Conservation (phyloP, 2,797 vertebrate species). For the Acrossocheilus wenchowensis region DNA sequence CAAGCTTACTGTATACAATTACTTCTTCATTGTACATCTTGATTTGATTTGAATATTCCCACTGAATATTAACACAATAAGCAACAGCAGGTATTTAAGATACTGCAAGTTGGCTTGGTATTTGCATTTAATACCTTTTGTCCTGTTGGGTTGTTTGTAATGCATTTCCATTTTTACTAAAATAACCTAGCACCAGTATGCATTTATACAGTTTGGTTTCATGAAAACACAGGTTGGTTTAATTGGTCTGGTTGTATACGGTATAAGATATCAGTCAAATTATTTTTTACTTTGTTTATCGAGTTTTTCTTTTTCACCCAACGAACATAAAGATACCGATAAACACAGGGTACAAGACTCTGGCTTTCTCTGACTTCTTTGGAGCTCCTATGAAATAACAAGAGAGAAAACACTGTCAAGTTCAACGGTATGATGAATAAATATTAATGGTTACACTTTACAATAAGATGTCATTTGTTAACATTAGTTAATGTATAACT, state of each 20-base stretch:
- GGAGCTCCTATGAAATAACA: too few species aligned
- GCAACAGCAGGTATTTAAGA: not conserved
- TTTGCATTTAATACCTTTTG: not conserved
- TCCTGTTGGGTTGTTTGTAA: not conserved
- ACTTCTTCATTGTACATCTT: not conserved
- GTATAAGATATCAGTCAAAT: too few species aligned
- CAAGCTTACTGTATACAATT: not conserved
- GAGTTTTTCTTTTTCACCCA: too few species aligned
- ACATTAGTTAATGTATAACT: too few species aligned
- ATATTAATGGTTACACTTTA: too few species aligned
- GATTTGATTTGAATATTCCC: not conserved
- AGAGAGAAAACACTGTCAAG: too few species aligned
- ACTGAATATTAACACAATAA: not conserved
- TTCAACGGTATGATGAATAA: too few species aligned
- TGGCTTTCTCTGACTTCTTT: too few species aligned
- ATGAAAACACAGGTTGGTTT: not conserved
- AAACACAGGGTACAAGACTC: too few species aligned
- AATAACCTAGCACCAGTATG: not conserved
- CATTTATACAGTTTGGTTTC: not conserved
- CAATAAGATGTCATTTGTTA: too few species aligned
- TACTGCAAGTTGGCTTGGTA: not conserved
- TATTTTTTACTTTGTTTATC: too few species aligned
- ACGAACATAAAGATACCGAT: too few species aligned
- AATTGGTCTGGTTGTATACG: not conserved
- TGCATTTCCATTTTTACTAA: not conserved